These are phyloP conservation scores for Mesoligia furuncula DNA, from an alignment of 2,888 invertebrate species.

Conservation along the genomic window DNA sequence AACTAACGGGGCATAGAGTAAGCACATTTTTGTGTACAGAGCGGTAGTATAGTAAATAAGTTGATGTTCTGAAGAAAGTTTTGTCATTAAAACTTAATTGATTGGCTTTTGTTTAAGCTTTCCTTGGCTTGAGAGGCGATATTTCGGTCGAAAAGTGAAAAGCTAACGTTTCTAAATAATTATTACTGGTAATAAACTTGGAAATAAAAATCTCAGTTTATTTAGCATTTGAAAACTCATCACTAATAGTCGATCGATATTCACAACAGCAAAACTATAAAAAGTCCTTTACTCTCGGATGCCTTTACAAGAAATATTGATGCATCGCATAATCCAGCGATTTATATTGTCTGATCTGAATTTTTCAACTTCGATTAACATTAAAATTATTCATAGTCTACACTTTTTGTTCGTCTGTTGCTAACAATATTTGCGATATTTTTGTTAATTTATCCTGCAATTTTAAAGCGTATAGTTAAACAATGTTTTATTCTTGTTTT, in stretches of 20 bases:
- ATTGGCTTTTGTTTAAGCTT: conserved; percentile 36
- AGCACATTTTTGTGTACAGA: conserved; percentile 80
- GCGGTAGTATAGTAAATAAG: conserved; percentile 67
- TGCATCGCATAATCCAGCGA: conserved; percentile 42
- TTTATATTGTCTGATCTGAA: conserved; percentile 46
- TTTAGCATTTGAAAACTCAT: conserved; percentile 4
- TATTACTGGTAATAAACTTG: neutral
- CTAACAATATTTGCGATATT: conserved; percentile 14
- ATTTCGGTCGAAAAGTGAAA: conserved; percentile 9
- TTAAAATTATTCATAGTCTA: conserved; percentile 45
- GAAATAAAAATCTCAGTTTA: conserved; percentile 11
- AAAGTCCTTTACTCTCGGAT: conserved; percentile 8
- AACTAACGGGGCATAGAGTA: conserved; percentile 89
- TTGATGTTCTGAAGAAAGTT: conserved; percentile 42
- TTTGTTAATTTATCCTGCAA: conserved; percentile 30
- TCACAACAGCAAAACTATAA: conserved; percentile 9
- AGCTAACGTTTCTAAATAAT: neutral
- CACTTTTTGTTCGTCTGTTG: conserved; percentile 34
- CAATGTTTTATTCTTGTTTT: neutral
- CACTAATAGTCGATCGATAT: conserved; percentile 15
- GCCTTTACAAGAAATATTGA: conserved; percentile 26
- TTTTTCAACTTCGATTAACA: conserved; percentile 30
- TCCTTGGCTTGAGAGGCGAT: neutral
- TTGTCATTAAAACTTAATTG: conserved; percentile 36
- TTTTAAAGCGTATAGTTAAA: conserved; percentile 16